Base-by-base conservation (phyloP, 2,797 vertebrate genomes). In the Protosalanx chinensis region DNA sequence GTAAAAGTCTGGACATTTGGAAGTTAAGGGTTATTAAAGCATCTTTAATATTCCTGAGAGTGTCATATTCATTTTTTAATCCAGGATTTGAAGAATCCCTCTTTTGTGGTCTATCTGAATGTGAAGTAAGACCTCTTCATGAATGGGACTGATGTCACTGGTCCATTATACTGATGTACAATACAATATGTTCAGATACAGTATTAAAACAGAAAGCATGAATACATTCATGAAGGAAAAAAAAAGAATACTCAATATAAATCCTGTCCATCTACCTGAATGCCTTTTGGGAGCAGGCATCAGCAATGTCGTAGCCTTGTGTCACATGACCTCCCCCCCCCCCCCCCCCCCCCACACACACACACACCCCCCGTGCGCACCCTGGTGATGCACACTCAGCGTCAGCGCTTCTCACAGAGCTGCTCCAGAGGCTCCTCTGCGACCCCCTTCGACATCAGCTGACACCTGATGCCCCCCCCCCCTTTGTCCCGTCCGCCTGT, bases 401-500 rank as follows among this genome's bases (percentile, higher is more conserved):
- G 72, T 89, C 85, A 85, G 86, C 85, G 74, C 49, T 80, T 82
- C 23, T 66, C 72, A 18, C 46, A 2, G 37, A 0, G n/a, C 71
- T 68, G 66, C 63, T 70, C 76, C 63, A 58, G 69, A 69, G 74
- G 78, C 72, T 77, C 72, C 82, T 79, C 77, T 59, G 51, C 87
- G 86, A 89, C 87, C 86, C 67, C 76, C 72, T 74, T 13, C 23
- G 83, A 85, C 80, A 75, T 72, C 76, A 33, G 61, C 77, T 57
- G 82, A 87, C 84, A 81, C 76, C 75, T 74, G 81, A 88, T 81
- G 80, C 82, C 74, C 59, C 56, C 51, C 20, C 20, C 27, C 37
- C 2, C 35, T 75, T 67, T 20, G 3, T 7, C 68, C 29, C 18
- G 70, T 83, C 81, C 65, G 64, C 73, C 74, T 67, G 84, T 82